Evolutionary conservation across 2,797 vertebrate genomes (phyloP), one percentile per base, ranked within the genome.

Genomic region (Schizopygopsis malacanthus): DNA sequence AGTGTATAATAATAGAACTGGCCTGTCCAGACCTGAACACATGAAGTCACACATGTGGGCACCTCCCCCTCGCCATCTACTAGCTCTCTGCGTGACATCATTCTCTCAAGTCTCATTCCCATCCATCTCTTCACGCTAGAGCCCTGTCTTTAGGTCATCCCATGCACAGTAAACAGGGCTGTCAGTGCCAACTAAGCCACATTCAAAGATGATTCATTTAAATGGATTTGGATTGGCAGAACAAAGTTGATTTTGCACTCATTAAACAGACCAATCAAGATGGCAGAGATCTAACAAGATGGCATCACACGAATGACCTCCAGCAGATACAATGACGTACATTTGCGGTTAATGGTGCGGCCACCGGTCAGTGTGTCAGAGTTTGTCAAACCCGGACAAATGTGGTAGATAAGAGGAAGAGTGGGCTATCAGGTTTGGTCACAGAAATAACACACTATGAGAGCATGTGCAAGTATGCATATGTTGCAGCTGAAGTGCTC

Each of bases 61-160:
- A 75, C 82, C 67, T 52, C 84, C 87, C 81, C 69, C 77, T 56
- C 28, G 4, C 13, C 22, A 82, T 22, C 37, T 56, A 56, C 37
- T 47, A 45, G 22, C 81, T 78, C 82, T 65, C 22, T 65, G 28
- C 10, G 85, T 91, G 88, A 91, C 85, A 88, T 91, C 88, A 91
- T 79, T 37, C 72, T 45, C 41, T 80, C 65, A 82, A 63, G 72
- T 86, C 65, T 83, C 76, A 85, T 76, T 73, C 73, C 67, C 65
- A 90, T 89, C 77, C 71, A 91, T 90, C 85, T 61, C 86, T 37
- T 50, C 73, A 33, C 73, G 56, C 72, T 79, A 39, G 12, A 67
- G 81, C 13, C 65, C 81, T 71, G 82, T 61, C 70, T 88, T 79
- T 56, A 33, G 71, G 77, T 69, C 73, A 79, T 25, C 28, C 69